Conservation (phyloP, 2,113 vertebrate species). For the Crotophaga sulcirostris region DNA sequence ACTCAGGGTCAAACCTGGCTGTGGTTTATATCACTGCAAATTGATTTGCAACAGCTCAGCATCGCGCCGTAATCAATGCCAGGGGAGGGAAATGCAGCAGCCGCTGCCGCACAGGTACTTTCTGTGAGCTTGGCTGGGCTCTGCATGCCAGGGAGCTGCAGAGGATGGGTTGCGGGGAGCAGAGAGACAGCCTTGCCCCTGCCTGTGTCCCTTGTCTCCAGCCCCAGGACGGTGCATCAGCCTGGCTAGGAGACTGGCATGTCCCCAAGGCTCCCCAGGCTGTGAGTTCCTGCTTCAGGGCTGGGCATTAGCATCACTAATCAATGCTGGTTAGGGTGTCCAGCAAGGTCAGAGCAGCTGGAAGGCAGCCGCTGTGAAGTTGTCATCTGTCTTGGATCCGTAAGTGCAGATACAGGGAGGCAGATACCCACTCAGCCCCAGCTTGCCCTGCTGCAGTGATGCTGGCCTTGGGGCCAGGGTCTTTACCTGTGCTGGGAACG, state of each 20-base stretch:
- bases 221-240: neutral
- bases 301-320: neutral
- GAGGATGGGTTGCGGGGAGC: neutral
- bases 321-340: fast-evolving
- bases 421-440: neutral
- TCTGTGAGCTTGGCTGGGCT: neutral
- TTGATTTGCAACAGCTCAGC: neutral
- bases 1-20: neutral
- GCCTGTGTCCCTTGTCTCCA: neutral
- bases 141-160: neutral
- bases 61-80: neutral
- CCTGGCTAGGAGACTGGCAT: fast-evolving
- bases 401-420: fast-evolving
- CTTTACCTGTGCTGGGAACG: neutral
- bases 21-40: neutral
- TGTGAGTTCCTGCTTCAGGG: neutral
- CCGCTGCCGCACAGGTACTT: neutral
- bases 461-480: fast-evolving
- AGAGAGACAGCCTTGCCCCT: neutral
- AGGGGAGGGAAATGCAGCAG: neutral
- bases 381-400: fast-evolving
- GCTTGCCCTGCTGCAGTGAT: fast-evolving
- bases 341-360: neutral
- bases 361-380: neutral
- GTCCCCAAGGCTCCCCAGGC: neutral